Base-by-base conservation (phyloP, 2,797 vertebrate species). In the Sebastes iracundus region DNA sequence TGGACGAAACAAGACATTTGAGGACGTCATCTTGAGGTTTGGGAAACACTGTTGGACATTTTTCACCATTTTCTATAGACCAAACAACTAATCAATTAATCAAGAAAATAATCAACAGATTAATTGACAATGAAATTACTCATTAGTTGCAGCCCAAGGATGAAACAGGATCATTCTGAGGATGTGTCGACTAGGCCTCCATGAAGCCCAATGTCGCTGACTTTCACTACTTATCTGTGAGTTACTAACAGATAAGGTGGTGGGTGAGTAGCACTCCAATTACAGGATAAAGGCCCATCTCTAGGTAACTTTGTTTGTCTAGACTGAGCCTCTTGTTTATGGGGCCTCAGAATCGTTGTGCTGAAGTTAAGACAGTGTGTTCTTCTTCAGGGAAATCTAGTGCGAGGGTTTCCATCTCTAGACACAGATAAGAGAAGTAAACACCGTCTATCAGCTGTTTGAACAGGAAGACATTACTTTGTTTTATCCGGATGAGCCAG, bases 381-480 rank as follows among this genome's bases (percentile, higher is more conserved):
- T 10, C 42, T 75, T 18, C 27, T 28, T 68, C 13, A 3, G 25
- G 61, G 56, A 74, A 80, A 76, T 78, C 60, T 27, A 55, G 38
- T 59, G 49, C 53, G 5, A 63, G 9, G 61, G 14, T 42, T 75
- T 61, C 13, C 1, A 23, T 27, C 35, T 83, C 58, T 27, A 62
- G 28, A 70, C 23, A 66, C 20, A 73, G 80, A 92, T 82, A 75
- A 25, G 16, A 60, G 11, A 81, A 25, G 38, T 58, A 55, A 81
- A 77, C 20, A 7, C 49, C 3, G 12, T 72, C 9, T 23, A 75
- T 69, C 14, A 71, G 71, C 33, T 77, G 69, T 75, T 67, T 58
- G 2, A 73, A 74, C 16, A 52, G 59, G 23, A 68, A 4, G 28
- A 28, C 42, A 23, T 49, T 38, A 16, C n/a, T 77, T 27, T 6